phyloP scores from a whole-genome alignment of 2,888 invertebrate genomes.

The Conchocele bisecta region DNA sequence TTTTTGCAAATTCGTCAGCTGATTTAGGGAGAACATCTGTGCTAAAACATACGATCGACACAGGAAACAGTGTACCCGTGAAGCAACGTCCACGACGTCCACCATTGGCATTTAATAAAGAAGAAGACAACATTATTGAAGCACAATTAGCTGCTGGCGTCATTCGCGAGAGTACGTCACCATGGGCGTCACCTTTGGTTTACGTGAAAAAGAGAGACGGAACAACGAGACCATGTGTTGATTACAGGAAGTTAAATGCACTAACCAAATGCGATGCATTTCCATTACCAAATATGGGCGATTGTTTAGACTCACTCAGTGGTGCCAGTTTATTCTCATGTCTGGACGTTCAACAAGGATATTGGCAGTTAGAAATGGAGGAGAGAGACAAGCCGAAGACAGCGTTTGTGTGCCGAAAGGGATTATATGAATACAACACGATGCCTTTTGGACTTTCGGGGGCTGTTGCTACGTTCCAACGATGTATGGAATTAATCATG shows the following conservation, averaged over 20 bases:
- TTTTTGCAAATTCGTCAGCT: conserved; percentile 29
- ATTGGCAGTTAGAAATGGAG: conserved; percentile 15
- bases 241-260: conserved; percentile 12
- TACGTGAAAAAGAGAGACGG: conserved; percentile 44
- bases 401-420: conserved; percentile 10
- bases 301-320: conserved; percentile 13
- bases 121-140: conserved; percentile 32
- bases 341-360: conserved; percentile 8
- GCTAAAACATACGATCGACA: conserved; percentile 32
- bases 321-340: conserved; percentile 12
- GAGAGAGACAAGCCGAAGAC: conserved; percentile 16
- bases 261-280: conserved; percentile 12
- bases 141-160: conserved; percentile 14
- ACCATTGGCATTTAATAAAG: conserved; percentile 25
- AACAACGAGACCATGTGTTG: conserved; percentile 11
- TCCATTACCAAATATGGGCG: conserved; percentile 15
- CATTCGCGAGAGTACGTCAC: conserved; percentile 23
- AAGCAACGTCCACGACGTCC: conserved; percentile 28
- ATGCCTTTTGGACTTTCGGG: conserved; percentile 14
- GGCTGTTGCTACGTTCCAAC: conserved; percentile 11
- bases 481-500: conserved; percentile 3
- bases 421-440: conserved; percentile 1
- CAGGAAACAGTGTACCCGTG: conserved; percentile 19
- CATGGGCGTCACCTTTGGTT: conserved; percentile 48
- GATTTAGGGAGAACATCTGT: conserved; percentile 30